Percentiles rank a stretch among this genome's conserved stretches.
These are phyloP conservation scores for Eupithecia subumbrata DNA, from an alignment of 2,888 invertebrate genomes.

Conservation along the genomic window DNA sequence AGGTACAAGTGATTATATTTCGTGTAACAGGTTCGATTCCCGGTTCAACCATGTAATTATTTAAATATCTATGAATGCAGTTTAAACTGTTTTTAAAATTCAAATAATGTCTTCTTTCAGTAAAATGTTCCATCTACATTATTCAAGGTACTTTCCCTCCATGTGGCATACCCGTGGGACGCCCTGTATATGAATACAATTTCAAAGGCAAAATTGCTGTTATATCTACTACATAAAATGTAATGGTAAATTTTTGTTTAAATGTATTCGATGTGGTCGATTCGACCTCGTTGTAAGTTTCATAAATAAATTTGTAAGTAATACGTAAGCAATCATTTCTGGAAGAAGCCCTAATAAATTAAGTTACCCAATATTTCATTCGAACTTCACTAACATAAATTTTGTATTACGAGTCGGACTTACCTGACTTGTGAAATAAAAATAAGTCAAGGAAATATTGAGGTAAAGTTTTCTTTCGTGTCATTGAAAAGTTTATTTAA, in stretches of 20 bases:
- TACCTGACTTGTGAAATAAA: slow-evolving; percentile 39
- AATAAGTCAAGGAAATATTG: slow-evolving; percentile 47
- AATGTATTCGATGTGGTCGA: not conserved
- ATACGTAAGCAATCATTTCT: slow-evolving; percentile 15
- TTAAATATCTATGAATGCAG: too few relatives aligned
- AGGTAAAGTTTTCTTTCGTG: slow-evolving; percentile 53
- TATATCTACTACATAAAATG: too few relatives aligned
- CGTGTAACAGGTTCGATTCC: too few relatives aligned
- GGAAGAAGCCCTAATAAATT: slow-evolving; percentile 32
- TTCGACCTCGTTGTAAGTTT: not conserved
- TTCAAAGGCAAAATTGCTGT: not conserved
- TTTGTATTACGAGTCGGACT: slow-evolving; percentile 20
- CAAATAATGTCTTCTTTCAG: too few relatives aligned
- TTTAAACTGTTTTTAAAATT: too few relatives aligned
- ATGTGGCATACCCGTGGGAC: too few relatives aligned
- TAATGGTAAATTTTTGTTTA: too few relatives aligned
- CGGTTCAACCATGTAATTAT: too few relatives aligned
- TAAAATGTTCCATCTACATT: too few relatives aligned
- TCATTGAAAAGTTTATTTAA: slow-evolving; percentile 69
- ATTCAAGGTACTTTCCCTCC: too few relatives aligned
- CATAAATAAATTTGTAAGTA: slow-evolving; percentile 3
- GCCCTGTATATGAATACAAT: too few relatives aligned
- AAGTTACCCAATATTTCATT: slow-evolving; percentile 31
- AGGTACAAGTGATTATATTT: too few relatives aligned
- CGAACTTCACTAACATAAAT: slow-evolving; percentile 37